Conservation (phyloP, 2,888 invertebrate species). For the Plusia festucae region DNA sequence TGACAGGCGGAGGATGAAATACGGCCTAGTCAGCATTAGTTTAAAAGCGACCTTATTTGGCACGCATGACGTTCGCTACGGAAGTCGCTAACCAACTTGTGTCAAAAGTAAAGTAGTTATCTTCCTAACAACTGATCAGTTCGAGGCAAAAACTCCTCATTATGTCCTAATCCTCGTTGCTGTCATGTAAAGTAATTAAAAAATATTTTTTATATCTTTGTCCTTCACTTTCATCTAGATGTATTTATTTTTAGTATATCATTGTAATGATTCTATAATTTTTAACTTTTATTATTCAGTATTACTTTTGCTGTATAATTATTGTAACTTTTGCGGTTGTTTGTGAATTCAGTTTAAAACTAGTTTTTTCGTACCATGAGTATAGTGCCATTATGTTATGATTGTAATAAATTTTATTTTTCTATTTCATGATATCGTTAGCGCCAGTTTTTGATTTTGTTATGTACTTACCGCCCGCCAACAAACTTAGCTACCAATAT, state of each 20-base stretch:
- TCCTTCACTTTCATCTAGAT: constrained; percentile 51
- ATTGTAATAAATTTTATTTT: constrained; percentile 71
- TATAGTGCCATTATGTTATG: constrained; percentile 68
- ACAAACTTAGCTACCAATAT: too few relatives aligned
- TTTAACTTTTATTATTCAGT: constrained; percentile 30
- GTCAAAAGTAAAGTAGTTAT: constrained; percentile 18
- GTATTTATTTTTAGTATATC: constrained; percentile 49
- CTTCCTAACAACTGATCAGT: constrained; percentile 32
- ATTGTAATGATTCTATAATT: constrained; percentile 34
- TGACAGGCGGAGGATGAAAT: background rate
- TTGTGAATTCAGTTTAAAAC: constrained; percentile 26
- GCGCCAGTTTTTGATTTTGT: too few relatives aligned
- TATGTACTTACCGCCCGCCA: too few relatives aligned
- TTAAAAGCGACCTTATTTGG: constrained; percentile 20
- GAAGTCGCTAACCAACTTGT: constrained; percentile 24
- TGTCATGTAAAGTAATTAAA: constrained; percentile 39
- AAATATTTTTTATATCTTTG: constrained; percentile 45
- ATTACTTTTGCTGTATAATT: constrained; percentile 31
- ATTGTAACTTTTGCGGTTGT: constrained; percentile 36
- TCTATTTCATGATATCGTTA: constrained; percentile 61
- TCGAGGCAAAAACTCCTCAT: constrained; percentile 22
- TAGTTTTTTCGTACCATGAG: constrained; percentile 46
- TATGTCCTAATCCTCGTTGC: constrained; percentile 51
- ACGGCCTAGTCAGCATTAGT: background rate
- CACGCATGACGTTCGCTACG: constrained; percentile 27